Evolutionary conservation across 2,888 invertebrate genomes (phyloP).

Genomic region (Caenorhabditis zanzibari): DNA sequence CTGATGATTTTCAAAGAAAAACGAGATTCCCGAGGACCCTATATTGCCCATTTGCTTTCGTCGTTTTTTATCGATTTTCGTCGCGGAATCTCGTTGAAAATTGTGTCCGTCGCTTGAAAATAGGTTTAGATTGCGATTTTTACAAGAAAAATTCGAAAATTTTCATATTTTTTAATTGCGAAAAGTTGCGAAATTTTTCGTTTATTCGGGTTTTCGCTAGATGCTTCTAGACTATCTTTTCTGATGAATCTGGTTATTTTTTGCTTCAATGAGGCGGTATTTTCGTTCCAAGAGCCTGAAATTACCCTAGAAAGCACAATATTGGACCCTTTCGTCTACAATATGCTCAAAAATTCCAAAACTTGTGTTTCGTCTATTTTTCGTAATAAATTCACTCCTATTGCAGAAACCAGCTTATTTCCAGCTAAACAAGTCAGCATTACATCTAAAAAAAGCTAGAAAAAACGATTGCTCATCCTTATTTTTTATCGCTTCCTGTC

Average conservation of each 20-base stretch:
- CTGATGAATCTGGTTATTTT: no score
- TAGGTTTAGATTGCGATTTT: not conserved
- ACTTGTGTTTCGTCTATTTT: no score
- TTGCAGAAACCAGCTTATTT: not conserved
- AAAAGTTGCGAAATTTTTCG: constrained; percentile 26
- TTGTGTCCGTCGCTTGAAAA: not conserved
- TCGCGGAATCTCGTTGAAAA: not conserved
- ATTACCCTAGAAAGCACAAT: no score
- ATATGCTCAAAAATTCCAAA: no score
- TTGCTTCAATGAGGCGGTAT: no score
- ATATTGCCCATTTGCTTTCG: not conserved
- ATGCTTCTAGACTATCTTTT: no score
- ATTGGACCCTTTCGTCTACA: no score
- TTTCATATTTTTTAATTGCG: not conserved
- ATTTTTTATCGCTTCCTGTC: not conserved
- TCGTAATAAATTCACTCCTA: no score
- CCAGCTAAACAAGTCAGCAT: no score
- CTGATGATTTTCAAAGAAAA: not conserved
- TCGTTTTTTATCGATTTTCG: not conserved
- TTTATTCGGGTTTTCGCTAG: not conserved
- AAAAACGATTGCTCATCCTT: not conserved
- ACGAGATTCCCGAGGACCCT: constrained; percentile 1
- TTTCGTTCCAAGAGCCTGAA: no score
- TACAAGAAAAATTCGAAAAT: not conserved
- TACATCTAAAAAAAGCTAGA: no score